Base-by-base conservation (phyloP, 2,113 vertebrate genomes). In the Baryphthengus martii region DNA sequence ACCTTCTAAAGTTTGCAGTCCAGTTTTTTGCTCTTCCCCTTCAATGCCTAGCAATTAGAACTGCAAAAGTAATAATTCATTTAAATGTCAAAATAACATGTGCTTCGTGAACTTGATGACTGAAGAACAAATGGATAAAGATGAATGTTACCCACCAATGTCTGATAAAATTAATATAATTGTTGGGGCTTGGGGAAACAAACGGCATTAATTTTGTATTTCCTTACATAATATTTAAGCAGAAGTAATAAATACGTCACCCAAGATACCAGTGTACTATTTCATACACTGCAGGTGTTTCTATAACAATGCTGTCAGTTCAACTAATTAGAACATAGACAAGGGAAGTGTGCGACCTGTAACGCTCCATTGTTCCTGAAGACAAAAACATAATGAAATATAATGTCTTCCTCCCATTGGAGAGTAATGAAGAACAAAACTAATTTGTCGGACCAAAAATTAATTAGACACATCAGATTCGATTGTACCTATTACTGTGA, bases 361-460 rank as follows among this genome's bases (percentile, higher is more conserved):
- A 97, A 97, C 13, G 85, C 88, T 97, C 91, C 95, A 96, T 92
- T 97, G 96, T 98, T 97, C 96, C 96, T 72, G 71, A 89, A 97
- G 97, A 98, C 95, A 97, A 97, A 98, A 97, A 94, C 97, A 96
- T 98, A 98, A 98, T 98, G 96, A 98, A 98, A 98, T 97, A 97
- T 96, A 97, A 96, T 97, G 96, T 96, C 97, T 97, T 97, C 89
- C 95, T 98, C 97, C 97, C 97, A 97, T 97, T 98, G 97, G 97
- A 98, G 96, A 97, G 91, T 98, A 98, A 98, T 96, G 97, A 98
- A 98, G 97, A 98, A 98, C 95, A 98, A 98, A 98, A 97, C 97
- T 97, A 98, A 98, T 98, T 98, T 98, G 97, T 97, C n/a, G 62
- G 93, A 98, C 96, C 94, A 98, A 97, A 98, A 98, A 98, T 98